Percentiles rank a stretch among this genome's conserved stretches.
These are phyloP conservation scores for Lycocerus yunnanus DNA, from an alignment of 2,888 invertebrate species.

Conservation along the genomic window DNA sequence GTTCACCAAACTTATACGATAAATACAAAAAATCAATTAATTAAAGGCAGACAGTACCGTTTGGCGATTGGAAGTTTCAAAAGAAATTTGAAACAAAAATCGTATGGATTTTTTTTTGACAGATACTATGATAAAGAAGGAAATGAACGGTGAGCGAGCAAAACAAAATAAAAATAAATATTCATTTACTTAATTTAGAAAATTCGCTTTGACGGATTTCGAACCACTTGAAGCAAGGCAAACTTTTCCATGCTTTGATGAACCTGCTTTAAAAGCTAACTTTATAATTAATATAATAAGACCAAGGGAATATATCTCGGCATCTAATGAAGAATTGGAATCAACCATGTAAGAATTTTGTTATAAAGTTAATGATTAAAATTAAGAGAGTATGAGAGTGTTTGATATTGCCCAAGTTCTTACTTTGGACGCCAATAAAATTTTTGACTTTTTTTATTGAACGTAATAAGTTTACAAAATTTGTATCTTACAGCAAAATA, in stretches of 20 bases:
- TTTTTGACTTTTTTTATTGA: background rate
- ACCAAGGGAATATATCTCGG: constrained; percentile 10
- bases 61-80: background rate
- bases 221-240: constrained; percentile 66
- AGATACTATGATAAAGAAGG: background rate
- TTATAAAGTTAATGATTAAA: background rate
- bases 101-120: background rate
- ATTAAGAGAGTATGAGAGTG: background rate
- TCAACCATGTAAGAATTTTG: constrained; percentile 10
- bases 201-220: constrained; percentile 66
- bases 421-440: background rate
- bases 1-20: background rate
- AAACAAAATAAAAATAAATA: background rate
- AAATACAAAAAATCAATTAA: background rate
- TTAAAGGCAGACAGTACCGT: background rate
- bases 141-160: background rate
- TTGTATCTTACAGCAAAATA: background rate
- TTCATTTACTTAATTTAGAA: background rate
- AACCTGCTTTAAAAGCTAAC: constrained; percentile 54
- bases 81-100: background rate
- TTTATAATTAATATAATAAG: constrained; percentile 53
- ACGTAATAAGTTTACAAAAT: background rate
- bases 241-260: constrained; percentile 79
- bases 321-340: constrained; percentile 19
- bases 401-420: background rate